phyloP scores from a whole-genome alignment of 2,888 invertebrate genomes.

The Cheilosia urbana region DNA sequence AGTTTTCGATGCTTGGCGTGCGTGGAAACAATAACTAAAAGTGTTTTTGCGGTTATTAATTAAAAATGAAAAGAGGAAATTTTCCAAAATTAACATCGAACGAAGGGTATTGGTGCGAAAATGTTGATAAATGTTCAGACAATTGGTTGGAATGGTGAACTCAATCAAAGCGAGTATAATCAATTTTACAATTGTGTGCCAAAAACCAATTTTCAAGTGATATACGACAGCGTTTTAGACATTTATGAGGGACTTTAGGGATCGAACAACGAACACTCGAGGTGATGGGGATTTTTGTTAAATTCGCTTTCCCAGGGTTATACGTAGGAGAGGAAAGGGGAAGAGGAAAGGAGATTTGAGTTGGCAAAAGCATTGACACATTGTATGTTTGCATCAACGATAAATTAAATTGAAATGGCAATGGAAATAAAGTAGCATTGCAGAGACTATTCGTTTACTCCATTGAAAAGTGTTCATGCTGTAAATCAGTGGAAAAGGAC shows the following conservation, averaged over 20 bases:
- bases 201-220: no score
- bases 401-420: neutral
- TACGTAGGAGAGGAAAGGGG: neutral
- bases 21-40: slow-evolving; percentile 10
- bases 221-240: no score
- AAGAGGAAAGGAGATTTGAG: neutral
- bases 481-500: no score
- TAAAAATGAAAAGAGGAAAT: slow-evolving; percentile 1
- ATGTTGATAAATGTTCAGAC: slow-evolving; percentile 1
- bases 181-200: no score
- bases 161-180: slow-evolving; percentile 3
- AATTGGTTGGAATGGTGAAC: neutral
- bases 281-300: slow-evolving; percentile 12
- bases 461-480: no score
- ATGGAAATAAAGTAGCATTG: neutral
- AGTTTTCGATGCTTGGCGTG: neutral
- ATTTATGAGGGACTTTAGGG: neutral
- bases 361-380: neutral
- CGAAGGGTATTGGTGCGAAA: neutral
- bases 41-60: slow-evolving; percentile 13
- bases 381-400: neutral
- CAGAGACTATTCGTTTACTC: neutral
- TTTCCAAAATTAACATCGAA: neutral
- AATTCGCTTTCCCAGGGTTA: neutral
- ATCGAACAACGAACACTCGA: neutral